Percentiles rank a stretch among this genome's conserved stretches.
Evolutionary conservation across 2,888 invertebrate genomes (phyloP).

Genomic region (Xylota segnis): DNA sequence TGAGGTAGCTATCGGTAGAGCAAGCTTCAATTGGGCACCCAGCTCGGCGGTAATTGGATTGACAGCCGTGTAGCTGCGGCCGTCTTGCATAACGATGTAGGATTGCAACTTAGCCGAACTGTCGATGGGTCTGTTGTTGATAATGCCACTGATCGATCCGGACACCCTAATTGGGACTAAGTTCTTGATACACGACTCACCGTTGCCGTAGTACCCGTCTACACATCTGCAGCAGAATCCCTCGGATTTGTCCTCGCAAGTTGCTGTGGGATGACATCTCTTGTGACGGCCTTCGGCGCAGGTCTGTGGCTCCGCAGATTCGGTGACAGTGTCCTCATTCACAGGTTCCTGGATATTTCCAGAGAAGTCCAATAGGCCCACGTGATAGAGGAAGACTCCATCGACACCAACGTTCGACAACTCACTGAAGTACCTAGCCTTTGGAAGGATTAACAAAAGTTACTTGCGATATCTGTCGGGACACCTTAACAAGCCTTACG

Average conservation of each 20-base stretch:
- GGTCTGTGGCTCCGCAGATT: constrained; percentile 80
- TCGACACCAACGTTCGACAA: constrained; percentile 94
- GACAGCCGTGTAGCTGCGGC: constrained; percentile 95
- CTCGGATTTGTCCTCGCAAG: constrained; percentile 91
- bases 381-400: constrained; percentile 94
- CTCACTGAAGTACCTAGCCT: constrained; percentile 86
- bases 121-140: constrained; percentile 91
- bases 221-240: constrained; percentile 97
- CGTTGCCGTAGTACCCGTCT: constrained; percentile 96
- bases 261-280: constrained; percentile 92
- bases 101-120: constrained; percentile 92
- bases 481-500: constrained; percentile 83
- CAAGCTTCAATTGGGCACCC: constrained; percentile 92
- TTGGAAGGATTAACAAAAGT: constrained; percentile 54
- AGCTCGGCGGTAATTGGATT: constrained; percentile 91
- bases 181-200: constrained; percentile 93
- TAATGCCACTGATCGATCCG: constrained; percentile 93
- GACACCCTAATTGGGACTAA: constrained; percentile 94
- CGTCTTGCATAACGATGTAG: constrained; percentile 95
- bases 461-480: constrained; percentile 12
- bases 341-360: constrained; percentile 90
- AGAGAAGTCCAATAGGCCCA: constrained; percentile 88
- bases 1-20: constrained; percentile 92
- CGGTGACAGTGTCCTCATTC: constrained; percentile 85
- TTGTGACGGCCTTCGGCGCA: constrained; percentile 89